Evolutionary conservation across 2,888 invertebrate genomes (phyloP), one percentile per base, ranked within the genome.

Genomic region (Trachelus troglodyta): DNA sequence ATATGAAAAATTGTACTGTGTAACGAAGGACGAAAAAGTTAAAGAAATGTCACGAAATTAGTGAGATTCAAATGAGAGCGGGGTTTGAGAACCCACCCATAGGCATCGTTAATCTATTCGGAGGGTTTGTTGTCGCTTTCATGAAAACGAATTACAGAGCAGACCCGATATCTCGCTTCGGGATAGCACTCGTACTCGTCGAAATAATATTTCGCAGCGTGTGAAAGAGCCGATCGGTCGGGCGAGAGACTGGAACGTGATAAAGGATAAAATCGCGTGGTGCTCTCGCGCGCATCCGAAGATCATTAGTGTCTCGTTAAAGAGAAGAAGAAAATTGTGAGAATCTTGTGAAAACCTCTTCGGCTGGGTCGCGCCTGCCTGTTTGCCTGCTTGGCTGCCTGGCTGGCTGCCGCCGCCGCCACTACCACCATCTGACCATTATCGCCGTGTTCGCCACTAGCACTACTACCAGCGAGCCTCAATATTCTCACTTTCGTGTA

Each of bases 91-190:
- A 56, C 23, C 23, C 9, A 23, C 56, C 56, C 56, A 23, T 56
- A 56, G 56, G 2, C 9, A 56, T 23, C 56, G 56, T 23, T 56
- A 23, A 40, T 40, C 40, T 71, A 71, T 33, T 71, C 31, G 31
- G 1, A 33, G 34, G 11, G 1, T 86, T 85, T 86, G 84, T 83
- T 83, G 84, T 85, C 86, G 81, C 87, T 81, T 84, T 85, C 85
- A 85, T 87, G 85, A 85, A 85, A 88, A 86, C 85, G 83, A 82
- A 87, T 83, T 84, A 84, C 83, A 23, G 84, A 83, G 82, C n/a
- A 34, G 37, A 81, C 81, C 85, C 76, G 83, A 84, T 79, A 84
- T 84, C 84, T 83, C 83, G 84, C 84, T 82, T 83, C 77, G 79
- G 71, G 33, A 31, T 31, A 33, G 79, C 77, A 84, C 82, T 74